These are phyloP conservation scores for Cerastoderma edule DNA, from an alignment of 2,888 invertebrate genomes.

Conservation along the genomic window DNA sequence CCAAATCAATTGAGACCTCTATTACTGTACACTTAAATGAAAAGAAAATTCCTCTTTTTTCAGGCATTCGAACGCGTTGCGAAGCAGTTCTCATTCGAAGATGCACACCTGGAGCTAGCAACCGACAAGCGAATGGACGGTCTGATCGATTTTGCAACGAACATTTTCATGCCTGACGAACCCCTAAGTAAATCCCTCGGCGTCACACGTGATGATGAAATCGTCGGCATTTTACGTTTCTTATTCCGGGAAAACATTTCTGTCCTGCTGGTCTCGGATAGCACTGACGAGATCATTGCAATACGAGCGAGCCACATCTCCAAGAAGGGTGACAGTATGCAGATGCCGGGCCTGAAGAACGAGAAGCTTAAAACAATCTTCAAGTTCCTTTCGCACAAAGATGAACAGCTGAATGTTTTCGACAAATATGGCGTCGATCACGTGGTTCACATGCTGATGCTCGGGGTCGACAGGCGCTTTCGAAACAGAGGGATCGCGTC, in stretches of 20 bases:
- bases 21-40: not conserved
- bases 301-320: not conserved
- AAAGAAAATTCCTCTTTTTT: not conserved
- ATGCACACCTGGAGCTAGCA: conserved; percentile 13
- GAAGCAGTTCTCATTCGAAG: conserved; percentile 10
- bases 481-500: conserved; percentile 29
- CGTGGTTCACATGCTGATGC: conserved; percentile 27
- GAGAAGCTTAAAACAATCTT: not conserved
- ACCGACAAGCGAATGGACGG: conserved; percentile 7
- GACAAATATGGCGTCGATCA: conserved; percentile 32
- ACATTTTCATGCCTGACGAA: conserved; percentile 8
- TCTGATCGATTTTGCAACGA: not conserved
- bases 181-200: conserved; percentile 1
- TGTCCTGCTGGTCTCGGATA: conserved; percentile 1
- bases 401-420: conserved; percentile 23
- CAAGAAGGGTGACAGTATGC: not conserved
- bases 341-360: not conserved
- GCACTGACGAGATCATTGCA: conserved; percentile 12
- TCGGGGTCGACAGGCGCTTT: conserved; percentile 30
- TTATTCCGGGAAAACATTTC: conserved; percentile 11
- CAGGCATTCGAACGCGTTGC: conserved; percentile 1
- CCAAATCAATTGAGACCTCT: not conserved
- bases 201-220: not conserved
- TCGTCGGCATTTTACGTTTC: conserved; percentile 3
- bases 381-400: not conserved